Conservation (phyloP, 2,797 vertebrate genomes). For the Spinus pinus region DNA sequence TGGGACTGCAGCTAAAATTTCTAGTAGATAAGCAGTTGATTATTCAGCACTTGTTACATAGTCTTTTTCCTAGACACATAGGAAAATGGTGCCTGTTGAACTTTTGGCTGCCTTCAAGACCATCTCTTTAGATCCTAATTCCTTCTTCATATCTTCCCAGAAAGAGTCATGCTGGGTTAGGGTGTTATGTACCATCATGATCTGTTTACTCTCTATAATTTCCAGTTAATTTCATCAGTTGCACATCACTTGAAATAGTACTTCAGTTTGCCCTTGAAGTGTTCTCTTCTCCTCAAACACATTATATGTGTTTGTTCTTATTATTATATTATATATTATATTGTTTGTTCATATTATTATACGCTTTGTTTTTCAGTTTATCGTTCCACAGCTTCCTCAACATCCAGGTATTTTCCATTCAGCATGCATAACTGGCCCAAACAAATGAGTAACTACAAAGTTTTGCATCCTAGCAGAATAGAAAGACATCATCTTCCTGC, state of each 20-base stretch:
- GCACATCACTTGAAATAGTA: neutral
- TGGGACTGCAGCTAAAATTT: neutral
- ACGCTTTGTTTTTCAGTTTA: neutral
- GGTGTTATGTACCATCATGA: neutral
- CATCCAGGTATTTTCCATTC: neutral
- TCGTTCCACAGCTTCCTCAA: neutral
- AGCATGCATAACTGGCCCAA: neutral
- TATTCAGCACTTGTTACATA: neutral
- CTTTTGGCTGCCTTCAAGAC: neutral
- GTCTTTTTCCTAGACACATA: neutral
- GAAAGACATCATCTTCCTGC: neutral
- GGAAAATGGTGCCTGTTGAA: neutral
- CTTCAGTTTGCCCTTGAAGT: neutral
- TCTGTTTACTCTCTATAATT: neutral
- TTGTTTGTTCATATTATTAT: too few relatives aligned
- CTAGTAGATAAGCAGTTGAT: neutral
- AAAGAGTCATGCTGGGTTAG: neutral
- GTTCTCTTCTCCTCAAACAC: neutral
- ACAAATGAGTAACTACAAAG: neutral
- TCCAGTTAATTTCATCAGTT: neutral
- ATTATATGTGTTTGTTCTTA: too few relatives aligned
- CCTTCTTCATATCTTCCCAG: neutral
- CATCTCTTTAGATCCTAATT: neutral
- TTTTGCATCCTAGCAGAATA: neutral
- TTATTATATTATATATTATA: too few relatives aligned